Conservation (phyloP, 2,888 invertebrate species). For the Suillia variegata region DNA sequence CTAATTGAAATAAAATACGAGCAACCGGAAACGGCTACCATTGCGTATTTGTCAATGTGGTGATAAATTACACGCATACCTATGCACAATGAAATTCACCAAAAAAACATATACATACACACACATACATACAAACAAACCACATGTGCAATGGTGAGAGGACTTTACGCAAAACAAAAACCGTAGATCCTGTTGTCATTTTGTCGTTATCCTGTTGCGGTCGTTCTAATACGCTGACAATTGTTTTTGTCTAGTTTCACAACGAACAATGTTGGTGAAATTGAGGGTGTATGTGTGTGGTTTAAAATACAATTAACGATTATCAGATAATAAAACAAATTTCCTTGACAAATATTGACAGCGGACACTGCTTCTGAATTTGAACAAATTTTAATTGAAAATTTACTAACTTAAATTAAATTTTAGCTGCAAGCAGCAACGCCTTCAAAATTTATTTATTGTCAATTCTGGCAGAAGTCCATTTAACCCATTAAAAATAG, state of each 20-base stretch:
- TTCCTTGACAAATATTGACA: not conserved
- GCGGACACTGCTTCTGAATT: too few species aligned
- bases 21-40: conserved; percentile 29
- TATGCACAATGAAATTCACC: too few species aligned
- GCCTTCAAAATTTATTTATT: not conserved
- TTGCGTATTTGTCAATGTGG: conserved; percentile 30
- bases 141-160: not conserved
- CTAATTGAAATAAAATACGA: too few species aligned
- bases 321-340: not conserved
- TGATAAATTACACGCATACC: conserved; percentile 13
- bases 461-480: not conserved
- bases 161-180: not conserved
- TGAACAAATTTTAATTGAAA: not conserved
- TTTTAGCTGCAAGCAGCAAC: not conserved
- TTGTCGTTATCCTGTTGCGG: not conserved
- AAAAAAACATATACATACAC: not conserved
- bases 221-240: not conserved
- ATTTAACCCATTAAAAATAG: not conserved
- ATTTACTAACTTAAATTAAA: not conserved
- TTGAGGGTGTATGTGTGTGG: not conserved
- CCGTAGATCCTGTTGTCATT: not conserved
- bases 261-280: too few species aligned
- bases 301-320: not conserved
- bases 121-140: not conserved
- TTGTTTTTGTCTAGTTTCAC: not conserved